These are phyloP conservation scores for Podiceps cristatus DNA, from an alignment of 2,113 vertebrate species.

Conservation along the genomic window DNA sequence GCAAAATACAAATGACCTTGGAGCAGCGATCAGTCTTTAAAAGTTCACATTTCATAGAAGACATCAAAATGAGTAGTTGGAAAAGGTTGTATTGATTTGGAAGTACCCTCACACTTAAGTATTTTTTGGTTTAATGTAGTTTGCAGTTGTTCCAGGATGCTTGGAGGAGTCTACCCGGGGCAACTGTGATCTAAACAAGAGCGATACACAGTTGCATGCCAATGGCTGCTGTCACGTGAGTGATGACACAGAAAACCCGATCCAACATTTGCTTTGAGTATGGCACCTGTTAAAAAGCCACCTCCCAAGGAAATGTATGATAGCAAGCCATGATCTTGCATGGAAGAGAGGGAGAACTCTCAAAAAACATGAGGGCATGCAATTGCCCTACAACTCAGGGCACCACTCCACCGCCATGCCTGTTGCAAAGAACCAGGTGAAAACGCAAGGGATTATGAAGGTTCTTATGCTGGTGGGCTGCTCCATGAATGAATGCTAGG, in stretches of 20 bases:
- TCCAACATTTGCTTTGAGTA: background rate
- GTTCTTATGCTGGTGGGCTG: background rate
- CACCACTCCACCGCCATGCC: background rate
- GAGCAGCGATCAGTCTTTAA: background rate
- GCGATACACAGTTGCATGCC: accelerated
- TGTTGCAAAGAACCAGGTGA: background rate
- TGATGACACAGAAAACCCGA: background rate
- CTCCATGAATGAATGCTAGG: background rate
- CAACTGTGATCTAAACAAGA: background rate
- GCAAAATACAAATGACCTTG: conserved; percentile 8
- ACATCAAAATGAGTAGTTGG: background rate
- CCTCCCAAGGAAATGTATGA: background rate
- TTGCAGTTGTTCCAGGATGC: background rate
- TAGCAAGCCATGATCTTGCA: background rate
- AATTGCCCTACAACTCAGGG: background rate
- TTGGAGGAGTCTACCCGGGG: background rate
- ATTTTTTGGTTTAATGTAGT: background rate
- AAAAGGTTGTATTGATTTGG: background rate
- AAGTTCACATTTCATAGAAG: background rate
- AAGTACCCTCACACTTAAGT: background rate
- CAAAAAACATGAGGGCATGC: background rate
- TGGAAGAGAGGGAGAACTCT: background rate
- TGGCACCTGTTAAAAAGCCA: background rate
- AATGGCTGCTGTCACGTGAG: background rate
- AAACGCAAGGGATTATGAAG: background rate